Percentiles rank a stretch among this genome's conserved stretches.
phyloP scores from a whole-genome alignment of 2,888 invertebrate species.

The Myopa tessellatipennis region DNA sequence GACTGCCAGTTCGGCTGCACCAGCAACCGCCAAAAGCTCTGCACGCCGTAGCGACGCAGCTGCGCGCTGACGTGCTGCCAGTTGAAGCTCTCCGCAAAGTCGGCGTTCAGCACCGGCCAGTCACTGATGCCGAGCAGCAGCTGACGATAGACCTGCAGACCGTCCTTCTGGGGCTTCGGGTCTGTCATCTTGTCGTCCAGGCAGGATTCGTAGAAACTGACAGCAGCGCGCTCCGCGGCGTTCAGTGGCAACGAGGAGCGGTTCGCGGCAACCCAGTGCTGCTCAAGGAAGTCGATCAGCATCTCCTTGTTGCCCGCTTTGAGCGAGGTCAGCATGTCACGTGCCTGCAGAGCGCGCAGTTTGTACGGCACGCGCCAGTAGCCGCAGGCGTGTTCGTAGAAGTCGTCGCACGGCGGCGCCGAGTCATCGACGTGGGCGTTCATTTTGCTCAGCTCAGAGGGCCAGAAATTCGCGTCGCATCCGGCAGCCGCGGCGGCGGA shows the following conservation, averaged over 20 bases:
- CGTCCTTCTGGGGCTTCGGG: not conserved
- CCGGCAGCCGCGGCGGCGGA: not conserved
- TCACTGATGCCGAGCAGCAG: slow-evolving; percentile 47
- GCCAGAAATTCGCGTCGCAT: slow-evolving; percentile 42
- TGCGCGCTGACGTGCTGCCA: slow-evolving; percentile 58
- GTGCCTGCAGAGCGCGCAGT: slow-evolving; percentile 52
- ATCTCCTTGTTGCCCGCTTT: slow-evolving; percentile 55
- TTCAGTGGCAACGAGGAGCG: not conserved
- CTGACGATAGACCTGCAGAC: slow-evolving; percentile 52
- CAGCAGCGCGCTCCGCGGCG: slow-evolving; percentile 26
- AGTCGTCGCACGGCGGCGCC: slow-evolving; percentile 82
- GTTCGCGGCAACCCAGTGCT: slow-evolving; percentile 20
- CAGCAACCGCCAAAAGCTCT: slow-evolving; percentile 56
- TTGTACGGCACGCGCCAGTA: slow-evolving; percentile 73
- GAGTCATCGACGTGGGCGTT: slow-evolving; percentile 50
- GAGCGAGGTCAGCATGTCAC: slow-evolving; percentile 54
- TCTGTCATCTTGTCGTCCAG: slow-evolving; percentile 42
- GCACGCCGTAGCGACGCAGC: slow-evolving; percentile 57
- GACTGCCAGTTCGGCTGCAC: slow-evolving; percentile 63
- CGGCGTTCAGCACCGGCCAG: slow-evolving; percentile 58
- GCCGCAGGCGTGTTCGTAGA: slow-evolving; percentile 86
- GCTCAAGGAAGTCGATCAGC: slow-evolving; percentile 53
- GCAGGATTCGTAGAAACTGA: slow-evolving; percentile 55
- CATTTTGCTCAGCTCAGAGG: slow-evolving; percentile 39
- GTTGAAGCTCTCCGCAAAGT: slow-evolving; percentile 50